These are phyloP conservation scores for Mus pahari DNA, from an alignment of 2,113 vertebrate species.

Conservation along the genomic window DNA sequence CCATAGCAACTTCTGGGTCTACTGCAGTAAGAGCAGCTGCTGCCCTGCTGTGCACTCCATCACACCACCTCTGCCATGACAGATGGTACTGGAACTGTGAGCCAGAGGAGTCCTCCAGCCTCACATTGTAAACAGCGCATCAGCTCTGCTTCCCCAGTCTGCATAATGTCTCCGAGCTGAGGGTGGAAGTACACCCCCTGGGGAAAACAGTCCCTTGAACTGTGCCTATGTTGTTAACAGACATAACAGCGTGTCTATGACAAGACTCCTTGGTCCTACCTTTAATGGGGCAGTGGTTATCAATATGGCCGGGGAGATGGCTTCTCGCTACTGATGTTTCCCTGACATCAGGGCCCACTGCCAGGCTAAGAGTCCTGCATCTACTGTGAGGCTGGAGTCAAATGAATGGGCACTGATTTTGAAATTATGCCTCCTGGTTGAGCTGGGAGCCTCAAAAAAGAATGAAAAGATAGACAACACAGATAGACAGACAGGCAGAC, in stretches of 20 bases:
- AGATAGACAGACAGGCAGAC: neutral
- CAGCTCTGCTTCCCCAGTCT: neutral
- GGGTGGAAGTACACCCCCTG: neutral
- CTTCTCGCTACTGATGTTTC: neutral
- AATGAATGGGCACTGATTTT: neutral
- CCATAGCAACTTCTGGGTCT: neutral
- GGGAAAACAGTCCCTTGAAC: neutral
- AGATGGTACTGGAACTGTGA: too few relatives aligned
- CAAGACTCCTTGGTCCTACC: neutral
- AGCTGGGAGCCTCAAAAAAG: rapidly evolving
- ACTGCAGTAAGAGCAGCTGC: neutral
- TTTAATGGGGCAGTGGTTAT: neutral
- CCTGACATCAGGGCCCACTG: neutral
- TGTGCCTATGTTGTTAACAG: neutral
- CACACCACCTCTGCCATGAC: neutral
- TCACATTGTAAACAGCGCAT: neutral
- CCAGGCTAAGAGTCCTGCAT: neutral
- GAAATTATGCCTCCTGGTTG: neutral
- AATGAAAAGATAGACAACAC: neutral
- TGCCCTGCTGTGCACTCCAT: neutral
- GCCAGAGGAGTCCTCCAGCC: neutral
- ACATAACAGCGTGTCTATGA: neutral
- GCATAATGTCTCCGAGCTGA: neutral
- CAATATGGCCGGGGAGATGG: neutral
- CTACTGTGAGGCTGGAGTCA: neutral